Base-by-base conservation (phyloP, 2,888 invertebrate genomes). In the Sinelater perroti region DNA sequence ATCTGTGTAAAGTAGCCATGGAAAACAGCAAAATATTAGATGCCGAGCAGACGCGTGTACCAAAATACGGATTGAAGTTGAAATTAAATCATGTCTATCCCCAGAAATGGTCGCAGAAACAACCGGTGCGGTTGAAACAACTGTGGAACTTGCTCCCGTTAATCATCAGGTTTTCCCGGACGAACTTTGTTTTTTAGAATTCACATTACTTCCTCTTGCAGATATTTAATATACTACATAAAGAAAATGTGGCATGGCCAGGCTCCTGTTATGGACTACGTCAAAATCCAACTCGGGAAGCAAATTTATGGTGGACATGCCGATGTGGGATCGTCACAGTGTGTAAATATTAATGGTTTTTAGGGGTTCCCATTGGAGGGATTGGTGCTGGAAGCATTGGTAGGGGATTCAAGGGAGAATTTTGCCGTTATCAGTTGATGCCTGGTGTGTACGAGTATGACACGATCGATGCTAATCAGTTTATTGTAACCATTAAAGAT, bases 381-480 rank as follows among this genome's bases (percentile, higher is more conserved):
- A 87, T 93, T 61, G 93, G 93, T 1, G 82, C 85, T 62, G 90
- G 90, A 0, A 87, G 91, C 0, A 96, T 97, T 69, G 96, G 96
- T 1, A 84, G 96, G 49, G 96, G 96, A 2, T 97, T 87, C 78
- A 87, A 88, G 70, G 97, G 97, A 11, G 95, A 95, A 78, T 97
- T 97, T 79, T 95, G 95, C 76, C 85, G 96, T 52, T 97, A 88
- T 76, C 93, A 94, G 76, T 81, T 97, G 72, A 85, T 87, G 61
- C 97, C 97, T 0, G 96, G 96, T 42, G 82, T 92, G 57, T 95
- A 95, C 78, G 90, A 93, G 71, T 92, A 94, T 77, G 83, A 90
- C 67, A 88, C 88, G 3, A 85, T 93, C 8, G 86, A 87, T 60
- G 93, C 92, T 47, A 89, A 95, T 79, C 93, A 96, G 79, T 97